Base-by-base conservation (phyloP, 2,888 invertebrate species). In the Biston stratarius region DNA sequence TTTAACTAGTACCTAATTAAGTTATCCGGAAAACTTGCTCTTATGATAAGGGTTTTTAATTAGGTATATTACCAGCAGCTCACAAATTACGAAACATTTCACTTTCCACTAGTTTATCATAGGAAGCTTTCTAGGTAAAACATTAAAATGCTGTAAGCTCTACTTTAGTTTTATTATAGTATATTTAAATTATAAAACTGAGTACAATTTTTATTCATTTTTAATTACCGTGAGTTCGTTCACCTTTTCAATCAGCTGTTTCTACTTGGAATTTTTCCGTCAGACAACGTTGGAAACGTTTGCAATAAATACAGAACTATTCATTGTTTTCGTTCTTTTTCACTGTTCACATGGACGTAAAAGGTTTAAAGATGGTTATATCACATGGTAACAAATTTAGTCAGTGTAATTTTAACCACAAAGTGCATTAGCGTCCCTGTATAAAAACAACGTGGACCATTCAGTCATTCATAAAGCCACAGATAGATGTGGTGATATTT, bases 11-110 rank as follows among this genome's bases (percentile, higher is more conserved):
- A 73, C 74, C 66, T 79, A 82, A 83, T 83, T 81, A 83, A 66
- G 61, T 74, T 74, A 76, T 76, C 80, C 79, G 81, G 85, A 83
- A 84, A 80, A 78, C 75, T 70, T 64, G 76, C 72, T 72, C 64
- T 72, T 71, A 58, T 76, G 60, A 74, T 76, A 78, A 74, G 71
- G 68, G 65, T 70, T 74, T 70, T 69, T 66, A 72, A 75, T 70
- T 2, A 24, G 3, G 24, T 24, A n/a, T 74, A 74, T 70, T 61
- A 67, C 62, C 62, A 68, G 45, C 33, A 55, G 63, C 53, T 48
- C 49, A 66, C 71, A 69, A 69, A 71, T 69, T 73, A 67, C 70
- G 65, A 62, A 69, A 57, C 64, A 59, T 70, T 72, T 72, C 69
- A 69, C 70, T 70, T 72, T 74, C 62, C 61, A 14, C 42, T 67